phyloP scores from a whole-genome alignment of 1,140 invertebrate species.

The Ganaspis sp. region DNA sequence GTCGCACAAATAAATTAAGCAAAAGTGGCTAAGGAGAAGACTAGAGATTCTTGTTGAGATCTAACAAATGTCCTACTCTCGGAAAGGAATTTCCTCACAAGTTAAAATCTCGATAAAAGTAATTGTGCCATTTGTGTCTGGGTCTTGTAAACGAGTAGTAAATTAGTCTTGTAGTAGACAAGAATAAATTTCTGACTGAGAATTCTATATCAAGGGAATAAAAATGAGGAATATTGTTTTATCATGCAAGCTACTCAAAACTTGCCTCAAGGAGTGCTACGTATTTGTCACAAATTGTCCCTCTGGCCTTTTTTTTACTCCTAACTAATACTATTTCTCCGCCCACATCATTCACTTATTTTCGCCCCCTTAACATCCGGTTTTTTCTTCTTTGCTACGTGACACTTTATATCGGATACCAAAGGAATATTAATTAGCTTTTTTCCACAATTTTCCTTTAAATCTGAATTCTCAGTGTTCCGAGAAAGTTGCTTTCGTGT shows the following conservation, averaged over 20 bases:
- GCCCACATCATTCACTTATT: conserved; percentile 11
- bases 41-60: background rate
- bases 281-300: conserved; percentile 34
- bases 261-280: background rate
- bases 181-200: background rate
- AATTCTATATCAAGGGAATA: background rate
- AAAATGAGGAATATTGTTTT: conserved; percentile 16
- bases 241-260: background rate
- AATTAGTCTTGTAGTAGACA: background rate
- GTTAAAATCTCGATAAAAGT: conserved; percentile 27
- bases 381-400: background rate
- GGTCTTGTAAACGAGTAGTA: background rate
- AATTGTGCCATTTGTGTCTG: background rate
- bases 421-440: conserved; percentile 7
- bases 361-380: background rate
- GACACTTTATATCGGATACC: conserved; percentile 1
- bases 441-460: background rate
- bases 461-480: background rate
- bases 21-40: background rate
- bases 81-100: conserved; percentile 25
- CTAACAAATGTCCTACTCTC: conserved; percentile 14
- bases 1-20: background rate
- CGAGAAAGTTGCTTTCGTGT: no score
- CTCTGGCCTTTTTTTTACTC: conserved; percentile 4
- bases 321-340: conserved; percentile 29